Percentiles rank a stretch among this genome's conserved stretches.
These are phyloP conservation scores for Poeciliopsis paucimaculata DNA, from an alignment of 2,797 vertebrate species.

Conservation along the genomic window DNA sequence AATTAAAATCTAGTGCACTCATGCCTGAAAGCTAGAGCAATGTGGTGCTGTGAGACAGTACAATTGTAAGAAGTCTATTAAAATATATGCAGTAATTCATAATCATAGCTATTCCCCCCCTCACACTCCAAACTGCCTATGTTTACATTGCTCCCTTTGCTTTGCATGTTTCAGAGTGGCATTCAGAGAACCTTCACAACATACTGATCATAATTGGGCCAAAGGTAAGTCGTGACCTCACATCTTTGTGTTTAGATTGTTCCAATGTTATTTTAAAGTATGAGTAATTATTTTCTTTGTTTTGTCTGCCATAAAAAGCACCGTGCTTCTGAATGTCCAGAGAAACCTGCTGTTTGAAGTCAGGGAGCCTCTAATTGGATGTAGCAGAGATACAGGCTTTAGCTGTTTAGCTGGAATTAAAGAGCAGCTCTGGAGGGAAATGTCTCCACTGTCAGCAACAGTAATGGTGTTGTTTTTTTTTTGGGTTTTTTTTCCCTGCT, in stretches of 20 bases:
- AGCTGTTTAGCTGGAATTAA: constrained; percentile 71
- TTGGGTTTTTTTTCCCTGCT: background rate
- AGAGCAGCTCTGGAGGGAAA: constrained; percentile 38
- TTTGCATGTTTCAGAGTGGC: constrained; percentile 87
- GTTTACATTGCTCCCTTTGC: constrained; percentile 7
- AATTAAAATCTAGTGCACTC: background rate
- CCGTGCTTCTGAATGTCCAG: constrained; percentile 28
- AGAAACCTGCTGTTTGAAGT: constrained; percentile 34
- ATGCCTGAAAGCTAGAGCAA: constrained; percentile 12
- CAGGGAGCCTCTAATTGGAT: constrained; percentile 70
- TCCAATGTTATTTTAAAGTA: background rate
- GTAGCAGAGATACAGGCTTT: constrained; percentile 67
- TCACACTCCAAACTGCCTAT: background rate
- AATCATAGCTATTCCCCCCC: background rate
- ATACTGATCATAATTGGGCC: constrained; percentile 91
- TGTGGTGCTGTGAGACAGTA: background rate
- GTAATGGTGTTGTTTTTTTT: constrained; percentile 17
- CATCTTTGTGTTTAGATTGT: background rate
- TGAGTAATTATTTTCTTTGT: background rate
- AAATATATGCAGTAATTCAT: constrained; percentile 13
- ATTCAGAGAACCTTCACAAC: constrained; percentile 82
- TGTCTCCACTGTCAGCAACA: constrained; percentile 28
- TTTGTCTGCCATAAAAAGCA: constrained; percentile 5
- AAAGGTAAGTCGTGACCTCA: constrained; percentile 79
- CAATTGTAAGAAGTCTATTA: background rate